Base-by-base conservation (phyloP, 2,797 vertebrate genomes). In the Argya squamiceps region DNA sequence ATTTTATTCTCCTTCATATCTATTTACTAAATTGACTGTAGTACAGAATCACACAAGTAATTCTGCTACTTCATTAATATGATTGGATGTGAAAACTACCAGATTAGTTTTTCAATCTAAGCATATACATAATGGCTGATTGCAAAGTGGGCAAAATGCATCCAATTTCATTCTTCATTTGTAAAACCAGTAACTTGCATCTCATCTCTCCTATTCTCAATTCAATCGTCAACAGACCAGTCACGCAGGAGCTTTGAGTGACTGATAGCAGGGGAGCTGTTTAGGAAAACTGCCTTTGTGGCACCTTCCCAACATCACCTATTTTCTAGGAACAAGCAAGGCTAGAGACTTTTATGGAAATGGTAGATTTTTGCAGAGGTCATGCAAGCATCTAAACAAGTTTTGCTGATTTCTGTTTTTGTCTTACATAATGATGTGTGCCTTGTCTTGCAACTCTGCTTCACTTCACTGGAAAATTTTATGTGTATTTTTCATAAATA, bases 1-100 rank as follows among this genome's bases (percentile, higher is more conserved):
- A 96, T 97, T 95, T 97, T 95, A 92, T 94, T 92, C 86, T 93
- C 95, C 81, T 97, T 97, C 91, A 71, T 97, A 96, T 97, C 97
- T 98, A 97, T 97, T 98, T 98, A 98, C 96, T 96, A 97, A 97
- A 97, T 97, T 97, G 91, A 92, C 95, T 92, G 84, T 95, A 93
- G 88, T 95, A 82, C 93, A 93, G 96, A 97, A 86, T 96, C 95
- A 94, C 95, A 70, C 74, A 94, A 94, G 88, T 97, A 93, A 97
- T 97, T 98, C 95, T 86, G 91, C 91, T 93, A 79, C 94, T 97
- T 97, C 83, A 96, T 97, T 91, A 94, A 88, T 96, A 91, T 92
- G 96, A 97, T 91, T 97, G 81, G 78, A 96, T 96, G 96, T 93
- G 78, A 96, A 97, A 98, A 98, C 95, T 96, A 97, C 39, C 94